phyloP scores from a whole-genome alignment of 2,113 vertebrate species.

The Accipiter virgatus region DNA sequence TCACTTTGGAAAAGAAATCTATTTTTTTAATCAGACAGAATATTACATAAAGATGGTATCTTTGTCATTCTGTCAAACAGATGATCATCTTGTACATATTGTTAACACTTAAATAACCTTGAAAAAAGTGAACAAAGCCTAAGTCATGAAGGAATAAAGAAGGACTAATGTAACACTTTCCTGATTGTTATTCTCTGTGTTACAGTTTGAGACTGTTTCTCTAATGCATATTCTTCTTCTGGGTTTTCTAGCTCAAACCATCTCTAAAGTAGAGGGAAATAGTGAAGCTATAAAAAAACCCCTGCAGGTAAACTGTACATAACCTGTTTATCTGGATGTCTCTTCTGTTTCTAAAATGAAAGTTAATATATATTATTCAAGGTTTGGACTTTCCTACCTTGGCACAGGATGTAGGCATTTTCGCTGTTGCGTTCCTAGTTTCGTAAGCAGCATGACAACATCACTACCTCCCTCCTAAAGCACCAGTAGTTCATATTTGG shows the following conservation, averaged over 20 bases:
- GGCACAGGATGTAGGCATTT: background rate
- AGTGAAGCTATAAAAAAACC: background rate
- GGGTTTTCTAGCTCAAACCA: background rate
- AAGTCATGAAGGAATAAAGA: background rate
- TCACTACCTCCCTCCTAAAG: background rate
- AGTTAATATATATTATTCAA: background rate
- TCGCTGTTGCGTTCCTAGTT: background rate
- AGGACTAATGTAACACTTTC: background rate
- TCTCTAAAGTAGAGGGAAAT: background rate
- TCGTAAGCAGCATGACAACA: accelerated
- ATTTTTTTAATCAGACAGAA: background rate
- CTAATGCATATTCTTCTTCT: background rate
- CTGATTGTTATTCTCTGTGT: background rate
- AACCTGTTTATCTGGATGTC: background rate
- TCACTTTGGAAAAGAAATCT: background rate
- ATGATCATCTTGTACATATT: background rate
- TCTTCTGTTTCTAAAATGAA: background rate
- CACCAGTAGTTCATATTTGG: background rate
- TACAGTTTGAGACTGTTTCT: background rate
- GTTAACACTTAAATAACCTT: background rate
- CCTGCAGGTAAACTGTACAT: background rate
- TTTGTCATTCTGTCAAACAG: background rate
- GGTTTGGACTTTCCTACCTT: background rate
- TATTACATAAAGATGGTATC: background rate
- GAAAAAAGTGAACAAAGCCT: background rate